Conservation (phyloP, 37 sponge, comb jelly and placozoan genomes). For the Hormiphora californensis region DNA sequence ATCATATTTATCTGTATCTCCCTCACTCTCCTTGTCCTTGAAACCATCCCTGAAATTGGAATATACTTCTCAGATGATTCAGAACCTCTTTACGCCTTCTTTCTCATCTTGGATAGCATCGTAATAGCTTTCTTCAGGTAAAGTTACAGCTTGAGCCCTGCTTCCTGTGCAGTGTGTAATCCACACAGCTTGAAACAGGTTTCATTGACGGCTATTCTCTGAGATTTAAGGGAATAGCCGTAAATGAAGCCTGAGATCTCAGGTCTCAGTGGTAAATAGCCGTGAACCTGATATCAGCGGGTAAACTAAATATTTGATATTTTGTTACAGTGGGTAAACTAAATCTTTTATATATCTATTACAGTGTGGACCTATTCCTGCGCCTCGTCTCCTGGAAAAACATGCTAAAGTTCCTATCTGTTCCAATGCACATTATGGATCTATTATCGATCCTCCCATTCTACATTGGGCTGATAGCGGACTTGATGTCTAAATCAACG, state of each 20-base stretch:
- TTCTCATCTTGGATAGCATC: background rate
- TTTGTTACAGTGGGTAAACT: too few species aligned
- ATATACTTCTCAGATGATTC: background rate
- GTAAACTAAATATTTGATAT: too few species aligned
- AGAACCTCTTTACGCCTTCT: background rate
- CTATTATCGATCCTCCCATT: conserved; percentile 11
- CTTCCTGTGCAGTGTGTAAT: too few species aligned
- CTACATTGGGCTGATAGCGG: background rate
- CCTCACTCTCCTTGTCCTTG: background rate
- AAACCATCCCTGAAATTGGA: conserved; percentile 1
- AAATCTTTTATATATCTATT: too few species aligned
- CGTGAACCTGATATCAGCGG: too few species aligned
- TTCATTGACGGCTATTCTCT: too few species aligned
- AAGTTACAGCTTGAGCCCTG: too few species aligned
- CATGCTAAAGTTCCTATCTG: background rate
- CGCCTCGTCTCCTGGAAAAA: background rate
- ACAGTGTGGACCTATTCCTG: background rate
- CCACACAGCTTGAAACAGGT: too few species aligned
- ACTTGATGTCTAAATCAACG: background rate
- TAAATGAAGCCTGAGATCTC: too few species aligned
- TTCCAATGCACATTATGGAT: conserved; percentile 15
- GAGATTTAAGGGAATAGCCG: too few species aligned
- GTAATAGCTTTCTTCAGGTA: conserved; percentile 13
- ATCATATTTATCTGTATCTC: conserved; percentile 10
- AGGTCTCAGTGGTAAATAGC: too few species aligned